Conservation (phyloP, 2,888 invertebrate species). For the Ichneumon xanthorius region DNA sequence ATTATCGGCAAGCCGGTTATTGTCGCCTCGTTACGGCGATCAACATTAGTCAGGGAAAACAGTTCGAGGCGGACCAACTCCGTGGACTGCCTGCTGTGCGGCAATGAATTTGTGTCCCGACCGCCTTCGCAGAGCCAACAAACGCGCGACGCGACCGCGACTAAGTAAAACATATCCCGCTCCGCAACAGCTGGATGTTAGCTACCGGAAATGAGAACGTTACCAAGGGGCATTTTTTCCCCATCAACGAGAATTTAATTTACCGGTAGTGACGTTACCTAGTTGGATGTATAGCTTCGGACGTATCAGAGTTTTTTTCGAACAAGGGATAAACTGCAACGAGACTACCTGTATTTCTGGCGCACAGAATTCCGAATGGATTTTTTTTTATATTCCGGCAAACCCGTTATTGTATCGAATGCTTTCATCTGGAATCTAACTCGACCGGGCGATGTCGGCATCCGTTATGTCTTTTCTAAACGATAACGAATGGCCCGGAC, state of each 20-base stretch:
- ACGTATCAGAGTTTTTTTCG: neutral
- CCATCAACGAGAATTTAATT: neutral
- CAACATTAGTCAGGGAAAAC: constrained; percentile 61
- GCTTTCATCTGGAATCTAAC: neutral
- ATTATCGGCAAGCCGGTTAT: constrained; percentile 59
- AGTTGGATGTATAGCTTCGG: neutral
- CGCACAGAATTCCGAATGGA: neutral
- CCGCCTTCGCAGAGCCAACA: neutral
- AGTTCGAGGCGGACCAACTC: constrained; percentile 38
- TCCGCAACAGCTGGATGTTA: neutral
- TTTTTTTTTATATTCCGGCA: neutral
- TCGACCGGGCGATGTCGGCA: neutral
- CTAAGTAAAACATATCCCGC: constrained; percentile 37
- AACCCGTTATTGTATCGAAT: neutral
- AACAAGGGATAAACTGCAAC: neutral
- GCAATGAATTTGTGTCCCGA: constrained; percentile 27
- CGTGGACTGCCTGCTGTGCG: neutral
- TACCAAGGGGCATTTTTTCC: neutral
- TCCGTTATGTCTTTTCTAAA: neutral
- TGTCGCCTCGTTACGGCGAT: constrained; percentile 38
- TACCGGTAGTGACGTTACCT: neutral
- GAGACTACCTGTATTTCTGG: neutral
- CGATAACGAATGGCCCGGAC: neutral
- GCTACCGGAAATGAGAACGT: neutral
- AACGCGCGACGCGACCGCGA: neutral